A percentile compares a stretch with the other conserved stretches of the same genome.
Conservation (phyloP, 2,113 vertebrate species). For the Falcunculus frontatus region DNA sequence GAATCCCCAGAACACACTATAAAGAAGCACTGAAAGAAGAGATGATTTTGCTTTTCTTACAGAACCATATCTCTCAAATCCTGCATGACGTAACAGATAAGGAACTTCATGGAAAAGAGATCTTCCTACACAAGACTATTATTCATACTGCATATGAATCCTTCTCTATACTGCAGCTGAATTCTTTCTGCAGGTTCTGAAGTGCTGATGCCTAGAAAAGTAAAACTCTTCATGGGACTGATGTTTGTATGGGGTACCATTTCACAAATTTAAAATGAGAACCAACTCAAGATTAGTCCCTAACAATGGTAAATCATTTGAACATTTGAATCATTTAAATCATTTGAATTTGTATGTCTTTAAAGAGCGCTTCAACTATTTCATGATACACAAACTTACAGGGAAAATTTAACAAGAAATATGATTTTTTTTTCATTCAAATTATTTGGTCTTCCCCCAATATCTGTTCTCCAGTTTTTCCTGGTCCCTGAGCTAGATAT, state of each 20-base stretch:
- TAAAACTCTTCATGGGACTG: background rate
- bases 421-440: accelerated
- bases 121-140: background rate
- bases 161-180: too few relatives aligned
- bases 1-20: background rate
- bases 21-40: background rate
- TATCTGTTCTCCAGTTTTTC: background rate
- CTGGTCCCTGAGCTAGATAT: background rate
- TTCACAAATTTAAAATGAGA: background rate
- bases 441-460: background rate
- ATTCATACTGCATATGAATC: background rate
- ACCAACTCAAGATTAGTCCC: background rate
- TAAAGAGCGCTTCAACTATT: background rate
- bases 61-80: background rate
- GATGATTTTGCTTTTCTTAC: background rate
- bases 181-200: background rate
- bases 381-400: background rate
- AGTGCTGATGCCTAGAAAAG: background rate
- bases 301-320: background rate
- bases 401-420: background rate
- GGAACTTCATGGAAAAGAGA: background rate
- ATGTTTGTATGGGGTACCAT: background rate
- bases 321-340: background rate
- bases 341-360: background rate
- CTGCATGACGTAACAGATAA: background rate